These are phyloP conservation scores for Cheumatopsyche charites DNA, from an alignment of 1,140 invertebrate genomes.

Conservation along the genomic window DNA sequence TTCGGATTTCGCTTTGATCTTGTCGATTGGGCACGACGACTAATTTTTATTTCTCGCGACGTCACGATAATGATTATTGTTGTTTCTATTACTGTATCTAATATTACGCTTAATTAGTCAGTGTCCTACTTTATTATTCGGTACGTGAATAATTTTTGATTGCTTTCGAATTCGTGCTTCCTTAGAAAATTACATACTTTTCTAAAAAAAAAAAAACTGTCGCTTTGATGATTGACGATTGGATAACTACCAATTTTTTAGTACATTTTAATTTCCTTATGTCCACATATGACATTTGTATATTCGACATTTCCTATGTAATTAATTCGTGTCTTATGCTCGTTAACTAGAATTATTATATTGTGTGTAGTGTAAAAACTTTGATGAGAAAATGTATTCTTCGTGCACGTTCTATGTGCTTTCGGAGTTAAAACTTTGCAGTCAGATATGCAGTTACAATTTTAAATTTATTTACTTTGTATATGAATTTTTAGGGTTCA, in stretches of 20 bases:
- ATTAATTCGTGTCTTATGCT: too few species aligned
- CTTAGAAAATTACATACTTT: neutral
- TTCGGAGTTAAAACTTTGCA: too few species aligned
- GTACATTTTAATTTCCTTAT: too few species aligned
- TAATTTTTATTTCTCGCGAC: neutral
- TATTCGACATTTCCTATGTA: too few species aligned
- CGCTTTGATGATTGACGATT: neutral
- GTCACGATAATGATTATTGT: constrained; percentile 5
- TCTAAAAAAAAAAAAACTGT: neutral
- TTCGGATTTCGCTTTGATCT: constrained; percentile 2
- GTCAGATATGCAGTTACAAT: too few species aligned
- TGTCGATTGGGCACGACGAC: neutral
- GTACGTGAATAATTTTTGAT: neutral
- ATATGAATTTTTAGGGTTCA: too few species aligned
- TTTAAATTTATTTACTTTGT: too few species aligned
- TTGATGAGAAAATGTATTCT: too few species aligned
- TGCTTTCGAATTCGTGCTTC: neutral
- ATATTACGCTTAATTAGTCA: constrained; percentile 9
- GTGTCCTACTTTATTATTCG: neutral
- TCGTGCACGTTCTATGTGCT: too few species aligned
- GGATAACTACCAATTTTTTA: neutral
- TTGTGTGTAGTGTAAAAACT: too few species aligned
- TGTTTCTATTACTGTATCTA: neutral
- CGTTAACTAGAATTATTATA: too few species aligned
- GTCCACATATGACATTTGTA: too few species aligned